phyloP scores from a whole-genome alignment of 2,113 vertebrate species.

The Xyrauchen texanus region DNA sequence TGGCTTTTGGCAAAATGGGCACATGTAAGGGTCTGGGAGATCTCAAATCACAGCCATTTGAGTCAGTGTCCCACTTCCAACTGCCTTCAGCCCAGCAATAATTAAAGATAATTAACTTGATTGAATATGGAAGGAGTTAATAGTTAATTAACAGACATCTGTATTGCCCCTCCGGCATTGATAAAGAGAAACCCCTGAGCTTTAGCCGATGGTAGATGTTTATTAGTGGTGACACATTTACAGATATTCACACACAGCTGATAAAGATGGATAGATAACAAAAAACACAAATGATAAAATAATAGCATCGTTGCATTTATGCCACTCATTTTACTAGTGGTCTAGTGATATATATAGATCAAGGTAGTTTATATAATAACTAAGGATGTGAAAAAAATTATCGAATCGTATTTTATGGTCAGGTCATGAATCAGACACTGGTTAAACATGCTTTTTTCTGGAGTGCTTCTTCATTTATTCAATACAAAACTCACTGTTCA shows the following conservation, averaged over 20 bases:
- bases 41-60: slow-evolving; percentile 54
- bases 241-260: background rate
- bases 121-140: slow-evolving; percentile 56
- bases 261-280: background rate
- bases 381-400: too few species aligned
- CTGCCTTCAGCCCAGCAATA: slow-evolving; percentile 58
- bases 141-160: slow-evolving; percentile 68
- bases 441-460: slow-evolving; percentile 28
- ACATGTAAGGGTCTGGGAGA: slow-evolving; percentile 47
- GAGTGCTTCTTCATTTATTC: background rate
- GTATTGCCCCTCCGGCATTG: slow-evolving; percentile 53
- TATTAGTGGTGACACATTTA: slow-evolving; percentile 38
- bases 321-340: too few species aligned
- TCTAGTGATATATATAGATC: too few species aligned
- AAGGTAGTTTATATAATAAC: too few species aligned
- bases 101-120: slow-evolving; percentile 75
- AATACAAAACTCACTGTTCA: slow-evolving; percentile 51
- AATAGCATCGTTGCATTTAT: too few species aligned
- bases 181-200: slow-evolving; percentile 53
- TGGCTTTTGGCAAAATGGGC: slow-evolving; percentile 52
- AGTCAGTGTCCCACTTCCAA: slow-evolving; percentile 52
- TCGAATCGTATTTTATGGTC: too few species aligned
- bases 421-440: slow-evolving; percentile 35
- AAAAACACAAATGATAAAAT: background rate
- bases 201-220: slow-evolving; percentile 27